Percentiles rank a stretch among this genome's conserved stretches.
phyloP scores from a whole-genome alignment of 2,888 invertebrate genomes.

The Ametastegia equiseti region DNA sequence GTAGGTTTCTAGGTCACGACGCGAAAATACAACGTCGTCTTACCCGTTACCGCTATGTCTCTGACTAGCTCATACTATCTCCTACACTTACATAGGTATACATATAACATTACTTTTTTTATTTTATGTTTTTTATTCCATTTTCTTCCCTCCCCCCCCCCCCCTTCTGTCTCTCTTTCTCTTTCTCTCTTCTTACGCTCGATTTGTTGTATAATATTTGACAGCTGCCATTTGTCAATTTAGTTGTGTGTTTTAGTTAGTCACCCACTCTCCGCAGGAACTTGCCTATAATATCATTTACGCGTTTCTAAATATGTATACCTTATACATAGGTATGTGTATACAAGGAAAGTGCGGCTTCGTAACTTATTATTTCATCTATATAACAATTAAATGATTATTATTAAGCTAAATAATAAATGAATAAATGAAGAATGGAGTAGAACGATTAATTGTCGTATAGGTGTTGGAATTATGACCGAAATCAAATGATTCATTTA shows the following conservation, averaged over 20 bases:
- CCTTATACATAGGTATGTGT: neutral
- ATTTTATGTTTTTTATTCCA: too few species aligned
- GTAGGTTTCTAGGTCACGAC: constrained; percentile 68
- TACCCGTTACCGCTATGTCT: constrained; percentile 38
- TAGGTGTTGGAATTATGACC: too few species aligned
- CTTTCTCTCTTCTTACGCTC: neutral
- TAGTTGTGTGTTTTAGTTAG: neutral
- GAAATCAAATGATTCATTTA: too few species aligned
- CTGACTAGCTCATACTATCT: too few species aligned
- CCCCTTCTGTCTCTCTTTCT: neutral
- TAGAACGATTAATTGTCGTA: too few species aligned
- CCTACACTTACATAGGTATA: neutral
- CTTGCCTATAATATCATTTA: too few species aligned
- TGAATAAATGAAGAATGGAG: too few species aligned
- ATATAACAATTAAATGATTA: neutral
- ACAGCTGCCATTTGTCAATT: neutral
- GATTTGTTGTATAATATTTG: constrained; percentile 28
- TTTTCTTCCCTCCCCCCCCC: neutral
- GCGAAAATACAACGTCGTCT: constrained; percentile 61
- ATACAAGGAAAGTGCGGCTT: neutral
- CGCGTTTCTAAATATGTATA: too few species aligned
- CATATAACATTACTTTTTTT: neutral
- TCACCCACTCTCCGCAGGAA: neutral
- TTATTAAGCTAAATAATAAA: neutral
- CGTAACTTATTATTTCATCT: neutral